Conservation (phyloP, 2,113 vertebrate genomes). For the Lipotes vexillifer region DNA sequence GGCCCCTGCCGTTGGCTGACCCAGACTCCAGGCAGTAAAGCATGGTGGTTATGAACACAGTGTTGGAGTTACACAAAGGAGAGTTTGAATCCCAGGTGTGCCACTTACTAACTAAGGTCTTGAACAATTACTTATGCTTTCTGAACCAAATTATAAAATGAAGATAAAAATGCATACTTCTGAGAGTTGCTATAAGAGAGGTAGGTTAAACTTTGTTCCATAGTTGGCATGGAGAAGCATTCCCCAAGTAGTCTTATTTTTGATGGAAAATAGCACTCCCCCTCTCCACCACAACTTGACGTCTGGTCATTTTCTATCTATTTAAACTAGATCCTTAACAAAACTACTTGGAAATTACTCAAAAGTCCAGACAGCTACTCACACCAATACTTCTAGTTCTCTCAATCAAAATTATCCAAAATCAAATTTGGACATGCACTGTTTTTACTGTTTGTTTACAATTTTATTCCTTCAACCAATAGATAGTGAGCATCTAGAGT, state of each 20-base stretch:
- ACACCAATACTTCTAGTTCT: not conserved
- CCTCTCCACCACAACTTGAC: not conserved
- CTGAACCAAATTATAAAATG: not conserved
- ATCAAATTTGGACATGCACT: not conserved
- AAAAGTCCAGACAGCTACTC: not conserved
- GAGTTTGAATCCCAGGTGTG: not conserved
- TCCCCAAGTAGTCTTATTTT: not conserved
- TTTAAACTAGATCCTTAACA: not conserved
- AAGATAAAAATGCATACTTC: not conserved
- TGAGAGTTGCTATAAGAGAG: not conserved
- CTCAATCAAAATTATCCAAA: not conserved
- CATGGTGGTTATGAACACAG: not conserved
- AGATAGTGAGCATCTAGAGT: not conserved
- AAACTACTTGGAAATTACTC: constrained; percentile 4
- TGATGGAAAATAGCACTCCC: not conserved
- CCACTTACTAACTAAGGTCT: not conserved
- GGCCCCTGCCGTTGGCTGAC: not conserved
- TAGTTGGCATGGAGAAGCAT: not conserved
- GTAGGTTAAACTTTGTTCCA: not conserved
- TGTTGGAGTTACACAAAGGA: not conserved
- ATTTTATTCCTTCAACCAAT: not conserved
- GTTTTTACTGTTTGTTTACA: not conserved
- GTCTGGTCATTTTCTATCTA: not conserved
- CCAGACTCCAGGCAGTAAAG: not conserved
- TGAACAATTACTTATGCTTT: not conserved